Conservation (phyloP, 2,888 invertebrate genomes). For the Acanthococcus lagerstroemiae region DNA sequence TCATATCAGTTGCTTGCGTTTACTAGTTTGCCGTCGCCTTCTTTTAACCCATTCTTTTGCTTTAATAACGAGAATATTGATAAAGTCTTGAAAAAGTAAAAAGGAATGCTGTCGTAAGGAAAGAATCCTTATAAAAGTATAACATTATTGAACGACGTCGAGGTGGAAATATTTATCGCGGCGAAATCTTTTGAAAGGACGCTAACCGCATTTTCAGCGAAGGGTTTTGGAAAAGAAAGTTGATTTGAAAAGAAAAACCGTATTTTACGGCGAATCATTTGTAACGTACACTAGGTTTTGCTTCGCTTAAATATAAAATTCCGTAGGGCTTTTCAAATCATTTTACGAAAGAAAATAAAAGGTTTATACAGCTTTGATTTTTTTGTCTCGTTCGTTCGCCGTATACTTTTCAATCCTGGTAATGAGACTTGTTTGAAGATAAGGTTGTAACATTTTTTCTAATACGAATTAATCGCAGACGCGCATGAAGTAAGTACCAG, state of each 20-base stretch:
- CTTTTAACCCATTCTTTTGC: too few species aligned
- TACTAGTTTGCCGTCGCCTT: too few species aligned
- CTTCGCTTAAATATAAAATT: conserved; percentile 9
- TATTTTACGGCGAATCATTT: conserved; percentile 8
- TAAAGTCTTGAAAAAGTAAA: conserved; percentile 8
- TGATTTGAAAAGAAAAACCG: conserved; percentile 12
- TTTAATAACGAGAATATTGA: conserved; percentile 14
- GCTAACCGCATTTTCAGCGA: conserved; percentile 10
- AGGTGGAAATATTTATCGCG: conserved; percentile 12
- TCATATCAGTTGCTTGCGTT: too few species aligned
- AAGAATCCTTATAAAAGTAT: conserved; percentile 11
- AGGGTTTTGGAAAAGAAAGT: conserved; percentile 11
- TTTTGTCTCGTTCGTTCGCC: conserved; percentile 3
- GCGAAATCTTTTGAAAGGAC: conserved; percentile 12
- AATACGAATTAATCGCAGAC: too few species aligned
- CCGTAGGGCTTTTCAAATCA: conserved; percentile 7
- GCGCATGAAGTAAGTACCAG: too few species aligned
- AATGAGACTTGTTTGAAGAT: too few species aligned
- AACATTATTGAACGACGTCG: conserved; percentile 11
- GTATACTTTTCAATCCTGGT: too few species aligned
- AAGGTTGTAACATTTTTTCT: too few species aligned
- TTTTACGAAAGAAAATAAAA: neutral
- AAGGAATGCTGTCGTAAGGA: conserved; percentile 10
- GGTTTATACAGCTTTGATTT: neutral
- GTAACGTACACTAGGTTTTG: conserved; percentile 9